Evolutionary conservation across 1,140 invertebrate species (phyloP).

Genomic region (Heliconius hewitsoni): DNA sequence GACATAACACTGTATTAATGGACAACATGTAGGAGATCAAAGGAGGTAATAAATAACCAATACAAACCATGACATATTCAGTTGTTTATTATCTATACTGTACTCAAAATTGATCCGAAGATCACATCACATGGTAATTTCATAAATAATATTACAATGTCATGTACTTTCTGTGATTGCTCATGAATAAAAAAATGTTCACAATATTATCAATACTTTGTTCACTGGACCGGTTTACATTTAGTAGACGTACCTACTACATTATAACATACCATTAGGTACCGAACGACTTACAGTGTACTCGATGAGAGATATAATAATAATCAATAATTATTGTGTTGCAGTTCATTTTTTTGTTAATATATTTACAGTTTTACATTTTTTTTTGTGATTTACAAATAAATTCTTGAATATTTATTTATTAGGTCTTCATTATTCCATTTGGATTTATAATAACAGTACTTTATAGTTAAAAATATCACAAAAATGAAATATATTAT

Average conservation of each 20-base stretch:
- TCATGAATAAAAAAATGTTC: conserved; percentile 81
- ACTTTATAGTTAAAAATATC: conserved; percentile 82
- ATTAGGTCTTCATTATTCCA: conserved; percentile 80
- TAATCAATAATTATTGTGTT: conserved; percentile 75
- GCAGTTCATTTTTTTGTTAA: conserved; percentile 79
- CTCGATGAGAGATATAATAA: conserved; percentile 75
- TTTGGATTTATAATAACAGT: conserved; percentile 81
- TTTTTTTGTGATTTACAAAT: conserved; percentile 82
- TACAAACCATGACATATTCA: conserved; percentile 76
- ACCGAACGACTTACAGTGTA: conserved; percentile 79
- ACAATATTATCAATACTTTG: conserved; percentile 81
- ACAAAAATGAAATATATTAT: conserved; percentile 83
- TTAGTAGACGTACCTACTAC: conserved; percentile 77
- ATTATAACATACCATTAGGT: conserved; percentile 75
- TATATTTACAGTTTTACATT: conserved; percentile 83
- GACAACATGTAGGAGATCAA: not conserved
- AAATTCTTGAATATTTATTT: conserved; percentile 81
- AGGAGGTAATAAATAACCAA: conserved; percentile 58
- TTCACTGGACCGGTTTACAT: conserved; percentile 79
- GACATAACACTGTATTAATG: not conserved
- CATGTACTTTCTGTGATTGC: conserved; percentile 81
- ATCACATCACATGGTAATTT: conserved; percentile 82
- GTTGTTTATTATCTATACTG: conserved; percentile 83
- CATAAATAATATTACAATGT: conserved; percentile 82
- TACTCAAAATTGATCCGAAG: conserved; percentile 82